These are phyloP conservation scores for Vimba vimba DNA, from an alignment of 2,113 vertebrate genomes.

Conservation along the genomic window DNA sequence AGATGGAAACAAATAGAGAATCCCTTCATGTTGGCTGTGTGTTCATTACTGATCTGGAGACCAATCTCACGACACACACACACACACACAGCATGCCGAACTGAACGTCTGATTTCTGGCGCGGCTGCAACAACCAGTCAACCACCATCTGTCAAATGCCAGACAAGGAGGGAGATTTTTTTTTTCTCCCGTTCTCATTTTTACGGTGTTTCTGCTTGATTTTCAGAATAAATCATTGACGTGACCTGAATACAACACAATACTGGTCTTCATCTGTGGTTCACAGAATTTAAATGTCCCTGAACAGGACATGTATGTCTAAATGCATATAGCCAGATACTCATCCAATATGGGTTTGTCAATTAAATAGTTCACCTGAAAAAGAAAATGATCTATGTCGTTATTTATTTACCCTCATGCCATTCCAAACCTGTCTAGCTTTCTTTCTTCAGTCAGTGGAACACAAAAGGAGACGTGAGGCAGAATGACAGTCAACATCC, in stretches of 20 bases:
- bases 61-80: background rate
- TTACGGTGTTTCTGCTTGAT: slow-evolving; percentile 4
- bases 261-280: background rate
- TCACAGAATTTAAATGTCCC: background rate
- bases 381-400: background rate
- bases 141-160: slow-evolving; percentile 57
- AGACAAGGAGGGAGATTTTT: slow-evolving; percentile 25
- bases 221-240: slow-evolving; percentile 7
- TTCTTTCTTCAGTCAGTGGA: background rate
- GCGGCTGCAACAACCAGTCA: slow-evolving; percentile 33
- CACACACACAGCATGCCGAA: slow-evolving; percentile 3
- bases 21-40: slow-evolving; percentile 35
- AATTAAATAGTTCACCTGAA: background rate
- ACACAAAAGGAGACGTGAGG: background rate
- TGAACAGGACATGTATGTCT: background rate
- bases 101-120: slow-evolving; percentile 44
- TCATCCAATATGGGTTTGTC: background rate
- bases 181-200: background rate
- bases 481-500: background rate
- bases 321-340: background rate
- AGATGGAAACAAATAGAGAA: slow-evolving; percentile 29
- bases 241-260: slow-evolving; percentile 32
- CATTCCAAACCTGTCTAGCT: background rate
- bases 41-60: slow-evolving; percentile 36
- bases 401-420: background rate